Percentiles rank a stretch among this genome's conserved stretches.
These are phyloP conservation scores for Xerus inauris DNA, from an alignment of 2,113 vertebrate genomes.

Conservation along the genomic window DNA sequence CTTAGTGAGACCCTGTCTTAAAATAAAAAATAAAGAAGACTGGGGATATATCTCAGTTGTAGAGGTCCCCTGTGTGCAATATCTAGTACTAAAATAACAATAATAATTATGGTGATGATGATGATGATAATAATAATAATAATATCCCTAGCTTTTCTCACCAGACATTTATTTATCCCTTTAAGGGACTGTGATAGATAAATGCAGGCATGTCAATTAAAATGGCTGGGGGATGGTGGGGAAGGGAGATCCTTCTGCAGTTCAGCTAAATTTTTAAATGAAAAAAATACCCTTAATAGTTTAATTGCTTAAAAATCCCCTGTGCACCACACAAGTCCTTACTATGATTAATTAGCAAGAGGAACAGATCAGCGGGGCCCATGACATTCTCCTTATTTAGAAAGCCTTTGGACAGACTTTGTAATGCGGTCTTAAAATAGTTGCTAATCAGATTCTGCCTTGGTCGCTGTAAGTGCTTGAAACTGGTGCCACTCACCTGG, in stretches of 20 bases:
- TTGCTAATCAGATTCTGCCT: neutral
- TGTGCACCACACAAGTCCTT: neutral
- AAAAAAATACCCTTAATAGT: neutral
- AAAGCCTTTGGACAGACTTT: conserved; percentile 19
- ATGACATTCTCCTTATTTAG: conserved; percentile 52
- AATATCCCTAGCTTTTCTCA: neutral
- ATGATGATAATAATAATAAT: neutral
- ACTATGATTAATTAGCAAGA: conserved; percentile 52
- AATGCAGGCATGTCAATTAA: neutral
- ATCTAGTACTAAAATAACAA: neutral
- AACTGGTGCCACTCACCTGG: neutral
- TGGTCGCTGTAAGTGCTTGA: conserved; percentile 18
- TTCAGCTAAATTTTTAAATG: too few species aligned
- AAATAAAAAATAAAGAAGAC: neutral
- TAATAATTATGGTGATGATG: too few species aligned
- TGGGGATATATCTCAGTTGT: neutral
- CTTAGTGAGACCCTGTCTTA: neutral
- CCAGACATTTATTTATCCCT: neutral
- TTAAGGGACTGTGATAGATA: neutral
- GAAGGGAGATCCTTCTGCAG: neutral
- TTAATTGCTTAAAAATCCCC: neutral
- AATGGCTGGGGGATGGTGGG: neutral
- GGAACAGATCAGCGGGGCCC: conserved; percentile 10
- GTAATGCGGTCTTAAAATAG: conserved; percentile 61
- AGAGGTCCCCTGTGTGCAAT: neutral